phyloP scores from a whole-genome alignment of 2,797 vertebrate genomes.

The Hippocampus kuda region DNA sequence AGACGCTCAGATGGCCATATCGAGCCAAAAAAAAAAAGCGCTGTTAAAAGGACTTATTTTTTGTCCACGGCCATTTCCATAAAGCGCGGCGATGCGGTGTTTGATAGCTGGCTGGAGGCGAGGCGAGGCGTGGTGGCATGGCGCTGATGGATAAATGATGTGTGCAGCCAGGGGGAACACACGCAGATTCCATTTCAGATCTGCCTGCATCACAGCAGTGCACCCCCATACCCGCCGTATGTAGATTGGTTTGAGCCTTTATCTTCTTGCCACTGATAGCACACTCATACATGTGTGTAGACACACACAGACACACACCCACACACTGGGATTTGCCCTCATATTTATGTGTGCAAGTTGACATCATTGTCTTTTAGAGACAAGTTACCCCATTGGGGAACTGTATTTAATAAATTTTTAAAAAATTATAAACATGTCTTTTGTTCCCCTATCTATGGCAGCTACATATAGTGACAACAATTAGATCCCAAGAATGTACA shows the following conservation, averaged over 20 bases:
- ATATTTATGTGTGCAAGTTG: not conserved
- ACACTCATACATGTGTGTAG: not conserved
- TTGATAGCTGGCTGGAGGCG: constrained; percentile 42
- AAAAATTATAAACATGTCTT: not conserved
- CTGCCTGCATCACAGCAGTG: constrained; percentile 29
- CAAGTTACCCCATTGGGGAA: not conserved
- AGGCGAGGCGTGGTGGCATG: constrained; percentile 22
- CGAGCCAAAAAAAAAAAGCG: constrained; percentile 30
- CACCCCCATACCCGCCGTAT: constrained; percentile 35
- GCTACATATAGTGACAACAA: no score
- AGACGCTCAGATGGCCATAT: constrained; percentile 19
- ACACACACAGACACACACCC: not conserved
- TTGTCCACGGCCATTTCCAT: constrained; percentile 39
- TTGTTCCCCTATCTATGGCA: no score
- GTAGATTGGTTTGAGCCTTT: constrained; percentile 51
- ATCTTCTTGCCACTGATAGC: constrained; percentile 29
- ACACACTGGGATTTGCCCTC: not conserved
- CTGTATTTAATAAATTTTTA: no score
- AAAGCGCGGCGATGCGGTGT: constrained; percentile 44
- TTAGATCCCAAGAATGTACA: no score
- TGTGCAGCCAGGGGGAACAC: constrained; percentile 53
- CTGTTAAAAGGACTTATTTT: constrained; percentile 34
- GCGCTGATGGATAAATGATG: constrained; percentile 44
- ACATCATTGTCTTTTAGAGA: not conserved
- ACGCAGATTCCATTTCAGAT: constrained; percentile 57